phyloP scores from a whole-genome alignment of 2,888 invertebrate genomes.

The Erynnis tages region DNA sequence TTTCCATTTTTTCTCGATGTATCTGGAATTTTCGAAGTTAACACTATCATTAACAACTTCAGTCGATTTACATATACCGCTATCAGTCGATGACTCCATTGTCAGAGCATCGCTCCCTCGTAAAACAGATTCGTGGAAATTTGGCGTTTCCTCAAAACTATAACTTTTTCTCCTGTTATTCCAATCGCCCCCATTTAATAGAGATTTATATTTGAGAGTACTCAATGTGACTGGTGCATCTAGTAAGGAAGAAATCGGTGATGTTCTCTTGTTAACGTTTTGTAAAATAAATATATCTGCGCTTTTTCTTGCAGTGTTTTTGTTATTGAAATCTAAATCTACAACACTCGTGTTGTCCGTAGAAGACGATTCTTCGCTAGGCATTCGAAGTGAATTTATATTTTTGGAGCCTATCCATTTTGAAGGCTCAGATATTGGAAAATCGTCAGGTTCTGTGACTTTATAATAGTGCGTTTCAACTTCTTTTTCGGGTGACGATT shows the following conservation, averaged over 20 bases:
- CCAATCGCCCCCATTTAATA: constrained; percentile 80
- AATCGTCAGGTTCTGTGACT: constrained; percentile 81
- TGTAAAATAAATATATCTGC: constrained; percentile 40
- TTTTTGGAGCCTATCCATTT: constrained; percentile 86
- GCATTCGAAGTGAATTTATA: constrained; percentile 85
- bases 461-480: constrained; percentile 64
- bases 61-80: constrained; percentile 87
- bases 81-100: constrained; percentile 89
- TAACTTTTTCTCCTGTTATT: constrained; percentile 88
- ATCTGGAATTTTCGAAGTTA: constrained; percentile 47
- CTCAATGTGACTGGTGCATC: constrained; percentile 63
- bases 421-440: constrained; percentile 76
- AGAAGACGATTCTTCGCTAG: constrained; percentile 79
- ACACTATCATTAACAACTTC: constrained; percentile 79
- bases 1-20: constrained; percentile 43
- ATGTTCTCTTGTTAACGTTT: constrained; percentile 46
- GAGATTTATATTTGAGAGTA: constrained; percentile 68
- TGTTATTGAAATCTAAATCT: constrained; percentile 59
- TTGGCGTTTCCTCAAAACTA: constrained; percentile 82
- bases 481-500: constrained; percentile 54
- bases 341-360: constrained; percentile 72
- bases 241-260: constrained; percentile 50
- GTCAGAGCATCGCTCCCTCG: constrained; percentile 73
- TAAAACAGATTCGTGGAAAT: constrained; percentile 54
- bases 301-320: constrained; percentile 54